Evolutionary conservation across 2,113 vertebrate genomes (phyloP).

Genomic region (Dromas ardeola): DNA sequence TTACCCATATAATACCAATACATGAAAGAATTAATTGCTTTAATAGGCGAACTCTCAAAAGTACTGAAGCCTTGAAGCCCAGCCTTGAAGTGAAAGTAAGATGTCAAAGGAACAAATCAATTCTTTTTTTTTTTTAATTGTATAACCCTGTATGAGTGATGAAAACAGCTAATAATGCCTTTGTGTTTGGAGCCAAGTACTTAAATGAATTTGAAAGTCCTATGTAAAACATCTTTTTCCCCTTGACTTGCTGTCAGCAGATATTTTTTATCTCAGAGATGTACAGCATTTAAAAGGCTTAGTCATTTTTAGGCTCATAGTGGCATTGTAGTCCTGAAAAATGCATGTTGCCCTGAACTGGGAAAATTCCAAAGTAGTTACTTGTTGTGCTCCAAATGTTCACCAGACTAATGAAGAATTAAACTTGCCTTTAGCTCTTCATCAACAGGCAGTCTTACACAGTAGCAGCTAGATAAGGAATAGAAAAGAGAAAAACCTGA

Average conservation of each 20-base stretch:
- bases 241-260: not conserved
- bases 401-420: not conserved
- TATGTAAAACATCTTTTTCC: not conserved
- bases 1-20: not conserved
- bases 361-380: not conserved
- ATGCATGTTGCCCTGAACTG: not conserved
- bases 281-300: constrained; percentile 5
- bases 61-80: not conserved
- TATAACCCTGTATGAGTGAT: not conserved
- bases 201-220: constrained; percentile 9
- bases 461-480: not conserved
- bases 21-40: not conserved
- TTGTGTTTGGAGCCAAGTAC: constrained; percentile 10
- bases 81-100: not conserved
- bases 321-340: not conserved
- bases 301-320: not conserved
- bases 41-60: not conserved
- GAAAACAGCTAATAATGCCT: not conserved
- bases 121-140: not conserved
- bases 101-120: not conserved
- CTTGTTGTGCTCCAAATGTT: not conserved
- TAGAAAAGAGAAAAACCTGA: not conserved
- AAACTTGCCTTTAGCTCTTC: not conserved
- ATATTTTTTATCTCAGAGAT: constrained; percentile 23
- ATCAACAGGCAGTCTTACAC: not conserved